Evolutionary conservation across 2,797 vertebrate genomes (phyloP), one percentile per base, ranked within the genome.

Genomic region (Cheirogaleus major): DNA sequence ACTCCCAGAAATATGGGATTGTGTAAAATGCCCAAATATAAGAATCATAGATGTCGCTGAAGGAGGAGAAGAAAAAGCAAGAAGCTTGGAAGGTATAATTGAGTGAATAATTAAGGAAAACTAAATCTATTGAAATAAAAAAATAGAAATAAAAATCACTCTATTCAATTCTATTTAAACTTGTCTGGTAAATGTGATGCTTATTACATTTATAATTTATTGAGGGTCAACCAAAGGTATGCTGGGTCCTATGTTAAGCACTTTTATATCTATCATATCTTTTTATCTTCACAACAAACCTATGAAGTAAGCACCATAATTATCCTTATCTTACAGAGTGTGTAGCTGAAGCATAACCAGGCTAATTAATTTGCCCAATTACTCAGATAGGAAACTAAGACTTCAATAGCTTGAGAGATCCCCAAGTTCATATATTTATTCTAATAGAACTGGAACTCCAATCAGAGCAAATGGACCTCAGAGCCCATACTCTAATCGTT

Each of bases 181-280:
- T 55, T 27, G 50, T 79, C 35, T 72, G 50, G 59, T 10, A 88
- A 88, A 78, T 93, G 52, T 48, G 4, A 18, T 86, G 12, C n/a
- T 91, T 91, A 79, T 48, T 75, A 61, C 27, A 52, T 86, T 79
- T 93, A 48, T 69, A 50, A 82, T 67, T 96, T 63, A 35, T 72
- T 93, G 69, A 88, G 30, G 70, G 41, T 57, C 84, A 95, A 86
- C 25, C 81, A 30, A 43, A 67, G 27, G 72, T 70, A 38, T 48
- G 2, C 4, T 75, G 50, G n/a, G 41, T 23, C 18, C 14, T 43
- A 8, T 67, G 15, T 59, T 79, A 75, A 85, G 7, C 25, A 35
- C 5, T 59, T 84, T 81, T 35, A 43, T 84, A 45, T 14, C 12
- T 55, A 27, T 55, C 35, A 0, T 78, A 78, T 79, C 27, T 67